Evolutionary conservation across 2,888 invertebrate species (phyloP).

Genomic region (Cloeon dipterum): DNA sequence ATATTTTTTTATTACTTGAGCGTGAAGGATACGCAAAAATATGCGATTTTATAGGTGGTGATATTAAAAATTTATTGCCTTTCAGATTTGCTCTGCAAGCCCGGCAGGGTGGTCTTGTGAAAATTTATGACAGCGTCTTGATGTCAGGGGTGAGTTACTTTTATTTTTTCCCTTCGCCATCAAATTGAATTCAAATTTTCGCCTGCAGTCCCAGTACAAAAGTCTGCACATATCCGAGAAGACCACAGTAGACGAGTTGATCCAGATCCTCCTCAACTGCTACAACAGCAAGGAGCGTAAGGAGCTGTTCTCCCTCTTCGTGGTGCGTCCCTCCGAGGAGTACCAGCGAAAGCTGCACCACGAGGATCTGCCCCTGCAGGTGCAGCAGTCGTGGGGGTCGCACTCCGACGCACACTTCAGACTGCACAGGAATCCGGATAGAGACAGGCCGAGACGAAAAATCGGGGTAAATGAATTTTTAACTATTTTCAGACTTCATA

Average conservation of each 20-base stretch:
- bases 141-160: conserved; percentile 41
- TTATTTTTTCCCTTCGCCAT: background rate
- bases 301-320: conserved; percentile 69
- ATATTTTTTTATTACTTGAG: conserved; percentile 7
- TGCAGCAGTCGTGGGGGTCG: conserved; percentile 43
- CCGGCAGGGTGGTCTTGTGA: conserved; percentile 71
- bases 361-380: conserved; percentile 60
- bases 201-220: conserved; percentile 72
- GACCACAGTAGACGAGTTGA: conserved; percentile 71
- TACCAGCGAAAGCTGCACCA: conserved; percentile 74
- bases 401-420: conserved; percentile 49
- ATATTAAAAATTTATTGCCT: conserved; percentile 6
- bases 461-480: conserved; percentile 18
- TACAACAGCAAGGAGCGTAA: conserved; percentile 64
- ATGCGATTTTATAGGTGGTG: background rate
- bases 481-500: conserved; percentile 15
- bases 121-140: conserved; percentile 76
- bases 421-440: conserved; percentile 57
- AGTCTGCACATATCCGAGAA: conserved; percentile 70
- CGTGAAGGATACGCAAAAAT: background rate
- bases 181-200: conserved; percentile 7
- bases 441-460: conserved; percentile 19
- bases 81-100: conserved; percentile 56
- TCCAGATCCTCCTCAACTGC: conserved; percentile 62
- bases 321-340: conserved; percentile 50